A percentile compares a stretch with the other conserved stretches of the same genome.
phyloP scores from a whole-genome alignment of 2,797 vertebrate species.

The Tamandua tetradactyla region DNA sequence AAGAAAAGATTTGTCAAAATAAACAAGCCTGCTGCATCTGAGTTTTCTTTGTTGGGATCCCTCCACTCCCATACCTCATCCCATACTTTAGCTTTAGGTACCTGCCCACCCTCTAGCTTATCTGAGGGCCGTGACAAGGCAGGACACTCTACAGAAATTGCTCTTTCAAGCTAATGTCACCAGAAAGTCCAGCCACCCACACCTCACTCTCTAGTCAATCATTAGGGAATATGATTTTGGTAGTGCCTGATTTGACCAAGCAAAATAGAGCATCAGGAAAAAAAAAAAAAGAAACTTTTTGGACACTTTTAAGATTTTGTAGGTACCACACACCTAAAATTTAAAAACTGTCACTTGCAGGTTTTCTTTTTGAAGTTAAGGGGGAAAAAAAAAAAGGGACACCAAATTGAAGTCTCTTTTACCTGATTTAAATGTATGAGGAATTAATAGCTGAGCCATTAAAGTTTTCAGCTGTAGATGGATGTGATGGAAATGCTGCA shows the following conservation, averaged over 20 bases:
- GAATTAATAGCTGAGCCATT: neutral
- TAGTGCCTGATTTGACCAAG: conserved; percentile 25
- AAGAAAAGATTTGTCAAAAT: conserved; percentile 70
- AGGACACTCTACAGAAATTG: conserved; percentile 26
- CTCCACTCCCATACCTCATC: neutral
- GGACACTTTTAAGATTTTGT: conserved; percentile 1
- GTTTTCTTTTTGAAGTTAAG: conserved; percentile 53
- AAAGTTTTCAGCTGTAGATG: neutral
- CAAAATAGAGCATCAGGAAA: conserved; percentile 29
- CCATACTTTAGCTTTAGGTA: neutral
- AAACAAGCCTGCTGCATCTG: conserved; percentile 20
- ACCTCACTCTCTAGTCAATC: neutral
- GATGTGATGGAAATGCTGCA: neutral
- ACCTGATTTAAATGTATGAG: neutral
- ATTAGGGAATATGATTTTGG: neutral
- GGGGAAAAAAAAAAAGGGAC: neutral
- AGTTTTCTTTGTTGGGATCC: neutral
- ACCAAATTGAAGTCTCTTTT: neutral
- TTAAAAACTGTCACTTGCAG: neutral
- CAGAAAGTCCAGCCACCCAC: conserved; percentile 22
- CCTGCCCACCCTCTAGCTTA: neutral
- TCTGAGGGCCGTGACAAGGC: neutral
- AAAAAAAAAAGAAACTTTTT: conserved; percentile 26
- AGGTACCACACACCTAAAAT: neutral
- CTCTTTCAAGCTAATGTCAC: conserved; percentile 17